Evolutionary conservation across 2,888 invertebrate genomes (phyloP), one percentile per base, ranked within the genome.

Genomic region (Aspidapion aeneum): DNA sequence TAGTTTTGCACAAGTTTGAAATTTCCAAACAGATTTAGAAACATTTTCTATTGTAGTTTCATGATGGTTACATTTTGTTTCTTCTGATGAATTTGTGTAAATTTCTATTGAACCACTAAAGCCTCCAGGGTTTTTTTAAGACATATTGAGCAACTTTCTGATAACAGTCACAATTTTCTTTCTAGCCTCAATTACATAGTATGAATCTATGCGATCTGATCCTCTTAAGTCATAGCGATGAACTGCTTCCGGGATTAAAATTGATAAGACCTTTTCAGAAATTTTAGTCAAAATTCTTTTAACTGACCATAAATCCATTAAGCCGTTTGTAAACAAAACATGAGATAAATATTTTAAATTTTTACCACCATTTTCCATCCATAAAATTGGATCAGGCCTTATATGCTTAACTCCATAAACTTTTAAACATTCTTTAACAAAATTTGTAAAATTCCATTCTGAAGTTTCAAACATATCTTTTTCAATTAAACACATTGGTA

Each of bases 1-100:
- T 90, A 98, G 94, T 81, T 99, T 98, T 21, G 96, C 94, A 75
- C 98, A 98, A 0, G 91, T 85, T 90, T 95, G 94, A 77, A 89
- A 93, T 67, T 87, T 83, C 96, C 96, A 97, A 0, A 90, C 92
- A 7, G 76, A 71, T 12, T 87, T 87, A 7, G 88, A 89, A 1
- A 93, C 78, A 20, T 83, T 81, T 57, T 84, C 84, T 18, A 87
- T 81, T 18, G 85, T 82, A 22, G 85, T 82, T n/a, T 71, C 70
- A 63, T 85, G 85, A 73, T 90, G 82, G n/a, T 93, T 81, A 74
- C 96, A 96, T 61, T 83, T 82, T 0, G 81, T 80, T 57, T 83
- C 80, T 17, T 93, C 91, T 0, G 93, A 90, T 76, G 88, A 93
- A 79, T 98, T 97, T 50, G 90, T 87, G 75, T 89, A 96, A 3